These are phyloP conservation scores for Heliconius charithonia DNA, from an alignment of 2,888 invertebrate species.

Conservation along the genomic window DNA sequence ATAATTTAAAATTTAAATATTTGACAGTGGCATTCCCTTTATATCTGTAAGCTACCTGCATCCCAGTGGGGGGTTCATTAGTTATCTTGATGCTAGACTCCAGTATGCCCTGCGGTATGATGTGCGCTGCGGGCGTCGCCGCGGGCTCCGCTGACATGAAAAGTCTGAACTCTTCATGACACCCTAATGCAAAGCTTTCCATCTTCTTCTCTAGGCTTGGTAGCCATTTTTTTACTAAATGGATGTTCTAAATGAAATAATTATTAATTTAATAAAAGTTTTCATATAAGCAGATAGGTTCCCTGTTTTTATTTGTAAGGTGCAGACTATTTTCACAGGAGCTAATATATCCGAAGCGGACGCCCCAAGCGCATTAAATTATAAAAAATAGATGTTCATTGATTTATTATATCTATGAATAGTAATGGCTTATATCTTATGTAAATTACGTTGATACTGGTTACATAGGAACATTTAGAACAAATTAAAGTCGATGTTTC, in stretches of 20 bases:
- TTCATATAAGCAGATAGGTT: not conserved
- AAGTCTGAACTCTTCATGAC: conserved; percentile 91
- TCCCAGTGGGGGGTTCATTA: conserved; percentile 98
- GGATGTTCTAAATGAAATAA: conserved; percentile 89
- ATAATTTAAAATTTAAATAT: too few relatives aligned
- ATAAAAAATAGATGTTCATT: too few relatives aligned
- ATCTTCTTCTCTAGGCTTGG: conserved; percentile 95
- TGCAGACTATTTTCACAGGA: too few relatives aligned
- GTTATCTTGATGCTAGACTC: conserved; percentile 99
- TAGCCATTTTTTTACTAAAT: conserved; percentile 97
- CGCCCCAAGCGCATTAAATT: too few relatives aligned
- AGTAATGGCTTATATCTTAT: too few relatives aligned
- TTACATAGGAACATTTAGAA: too few relatives aligned
- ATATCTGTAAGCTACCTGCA: conserved; percentile 83
- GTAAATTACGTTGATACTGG: too few relatives aligned
- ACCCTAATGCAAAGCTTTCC: conserved; percentile 91
- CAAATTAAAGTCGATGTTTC: too few relatives aligned
- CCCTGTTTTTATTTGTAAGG: not conserved
- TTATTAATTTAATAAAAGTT: not conserved
- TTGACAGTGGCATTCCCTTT: not conserved
- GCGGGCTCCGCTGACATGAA: conserved; percentile 98
- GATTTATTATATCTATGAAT: too few relatives aligned
- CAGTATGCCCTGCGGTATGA: conserved; percentile 97
- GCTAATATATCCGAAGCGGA: too few relatives aligned
- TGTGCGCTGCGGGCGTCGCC: conserved; percentile 92